A percentile compares a stretch with the other conserved stretches of the same genome.
Conservation (phyloP, 2,888 invertebrate genomes). For the Coleophora deauratella region DNA sequence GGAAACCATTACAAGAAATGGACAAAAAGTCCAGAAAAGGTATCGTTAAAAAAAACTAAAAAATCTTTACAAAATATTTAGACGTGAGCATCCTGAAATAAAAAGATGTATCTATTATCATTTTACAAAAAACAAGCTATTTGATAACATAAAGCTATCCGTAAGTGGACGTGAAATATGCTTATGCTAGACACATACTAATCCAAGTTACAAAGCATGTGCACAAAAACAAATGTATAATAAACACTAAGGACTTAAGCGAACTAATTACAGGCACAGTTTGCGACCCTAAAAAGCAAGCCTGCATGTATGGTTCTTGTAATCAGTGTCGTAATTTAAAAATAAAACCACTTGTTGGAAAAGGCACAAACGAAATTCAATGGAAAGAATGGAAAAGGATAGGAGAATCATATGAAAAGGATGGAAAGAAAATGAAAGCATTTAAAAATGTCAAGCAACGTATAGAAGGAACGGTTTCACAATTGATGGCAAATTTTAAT, state of each 20-base stretch:
- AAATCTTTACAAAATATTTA: constrained; percentile 13
- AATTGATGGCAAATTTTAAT: not conserved
- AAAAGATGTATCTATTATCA: constrained; percentile 16
- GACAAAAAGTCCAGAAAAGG: constrained; percentile 15
- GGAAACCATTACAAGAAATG: constrained; percentile 14
- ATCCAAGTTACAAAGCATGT: constrained; percentile 6
- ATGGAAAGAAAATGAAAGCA: constrained; percentile 6
- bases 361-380: constrained; percentile 4
- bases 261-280: constrained; percentile 7
- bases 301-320: constrained; percentile 12
- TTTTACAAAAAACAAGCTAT: constrained; percentile 16
- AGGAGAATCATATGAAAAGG: constrained; percentile 7
- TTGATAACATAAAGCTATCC: constrained; percentile 14
- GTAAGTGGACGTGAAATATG: constrained; percentile 16
- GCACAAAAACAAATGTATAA: not conserved
- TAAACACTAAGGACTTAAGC: constrained; percentile 5
- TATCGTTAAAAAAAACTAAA: constrained; percentile 16
- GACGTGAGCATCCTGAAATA: constrained; percentile 11
- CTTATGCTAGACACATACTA: constrained; percentile 15
- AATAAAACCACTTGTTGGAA: not conserved
- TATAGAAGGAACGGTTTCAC: constrained; percentile 2
- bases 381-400: constrained; percentile 10
- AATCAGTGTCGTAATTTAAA: constrained; percentile 3
- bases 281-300: constrained; percentile 7
- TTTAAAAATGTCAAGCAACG: constrained; percentile 6